Evolutionary conservation across 2,888 invertebrate genomes (phyloP), one percentile per base, ranked within the genome.

Genomic region (Ennomos quercinarius): DNA sequence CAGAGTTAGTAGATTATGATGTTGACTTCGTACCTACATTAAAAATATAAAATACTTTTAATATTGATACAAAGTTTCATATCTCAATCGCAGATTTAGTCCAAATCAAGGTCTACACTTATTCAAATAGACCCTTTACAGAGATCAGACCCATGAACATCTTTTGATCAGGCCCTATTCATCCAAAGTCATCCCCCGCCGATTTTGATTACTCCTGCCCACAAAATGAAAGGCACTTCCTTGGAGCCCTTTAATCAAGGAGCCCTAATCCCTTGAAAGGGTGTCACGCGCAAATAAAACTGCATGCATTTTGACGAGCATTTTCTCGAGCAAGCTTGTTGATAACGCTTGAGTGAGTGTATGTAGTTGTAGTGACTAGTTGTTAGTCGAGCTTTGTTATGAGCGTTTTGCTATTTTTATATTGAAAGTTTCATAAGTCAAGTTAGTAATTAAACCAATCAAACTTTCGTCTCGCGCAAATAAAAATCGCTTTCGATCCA

Each of bases 161-260:
- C 65, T 65, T 63, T 50, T 66, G 66, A 68, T 67, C 60, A 66
- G 45, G 36, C 43, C 34, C 63, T 40, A 63, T 64, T 64, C 66
- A 67, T 38, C 34, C 64, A 60, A 60, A 46, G 38, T 27, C 48
- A 37, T 37, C 64, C 56, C 63, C 62, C 44, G 36, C 45, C 55
- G 50, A 36, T 61, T 61, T 42, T 64, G 56, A 60, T 54, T 57
- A 63, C 46, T 44, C 61, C 56, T 53, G 41, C 62, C 61, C 53
- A 49, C 61, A 52, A 61, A 64, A 65, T 64, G 63, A 63, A 58
- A 60, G 56, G 49, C 57, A 40, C 61, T 56, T 54, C 51, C 50
- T 57, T 61, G 37, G 48, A 48, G 43, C 62, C 63, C 66, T 71
- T 63, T 67, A 67, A 66, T 69, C 69, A 67, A 59, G 51, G 36